Conservation (phyloP, 2,797 vertebrate species). For the Gallinago stenura region DNA sequence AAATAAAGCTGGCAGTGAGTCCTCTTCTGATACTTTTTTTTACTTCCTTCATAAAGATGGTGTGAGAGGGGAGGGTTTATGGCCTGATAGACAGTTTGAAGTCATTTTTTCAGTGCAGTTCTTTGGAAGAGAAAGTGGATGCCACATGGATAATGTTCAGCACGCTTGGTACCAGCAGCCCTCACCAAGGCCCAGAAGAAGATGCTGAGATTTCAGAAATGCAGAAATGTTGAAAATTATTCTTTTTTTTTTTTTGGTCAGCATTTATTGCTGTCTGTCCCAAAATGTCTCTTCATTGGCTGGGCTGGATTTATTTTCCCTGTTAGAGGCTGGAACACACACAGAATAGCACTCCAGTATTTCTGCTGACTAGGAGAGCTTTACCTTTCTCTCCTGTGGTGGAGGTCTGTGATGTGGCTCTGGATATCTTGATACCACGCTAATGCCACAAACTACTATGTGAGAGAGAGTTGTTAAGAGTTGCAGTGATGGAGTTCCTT, state of each 20-base stretch:
- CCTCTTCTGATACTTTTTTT: conserved; percentile 10
- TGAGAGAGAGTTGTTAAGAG: neutral
- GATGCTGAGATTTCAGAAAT: neutral
- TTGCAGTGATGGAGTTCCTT: neutral
- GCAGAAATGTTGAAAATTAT: neutral
- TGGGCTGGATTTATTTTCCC: neutral
- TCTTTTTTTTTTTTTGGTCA: neutral
- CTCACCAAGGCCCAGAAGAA: neutral
- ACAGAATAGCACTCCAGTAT: neutral
- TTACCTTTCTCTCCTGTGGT: neutral
- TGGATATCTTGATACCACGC: neutral
- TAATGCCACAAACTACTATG: neutral
- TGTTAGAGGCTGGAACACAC: neutral
- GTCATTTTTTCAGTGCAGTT: neutral
- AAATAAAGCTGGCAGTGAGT: conserved; percentile 46
- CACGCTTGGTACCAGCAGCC: neutral
- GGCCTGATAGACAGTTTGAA: conserved; percentile 18
- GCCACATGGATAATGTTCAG: neutral
- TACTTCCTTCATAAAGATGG: conserved; percentile 61
- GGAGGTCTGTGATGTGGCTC: neutral
- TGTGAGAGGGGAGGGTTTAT: conserved; percentile 52
- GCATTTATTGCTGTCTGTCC: neutral
- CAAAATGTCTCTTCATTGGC: neutral
- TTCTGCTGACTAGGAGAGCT: neutral
- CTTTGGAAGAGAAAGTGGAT: conserved; percentile 19